These are phyloP conservation scores for Sakesphorus luctuosus DNA, from an alignment of 2,113 vertebrate species.

Conservation along the genomic window DNA sequence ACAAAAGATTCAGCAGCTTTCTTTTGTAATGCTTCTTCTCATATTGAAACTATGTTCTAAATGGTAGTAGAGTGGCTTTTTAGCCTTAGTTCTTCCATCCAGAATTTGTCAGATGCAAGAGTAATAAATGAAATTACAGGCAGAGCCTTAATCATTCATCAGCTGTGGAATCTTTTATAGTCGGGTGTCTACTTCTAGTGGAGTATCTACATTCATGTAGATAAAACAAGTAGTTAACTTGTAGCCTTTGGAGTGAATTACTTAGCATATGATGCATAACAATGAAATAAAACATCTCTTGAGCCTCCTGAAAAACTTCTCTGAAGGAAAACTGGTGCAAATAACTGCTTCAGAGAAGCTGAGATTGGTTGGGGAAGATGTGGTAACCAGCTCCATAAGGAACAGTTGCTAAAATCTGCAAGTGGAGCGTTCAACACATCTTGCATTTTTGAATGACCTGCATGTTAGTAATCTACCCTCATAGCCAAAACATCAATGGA, in stretches of 20 bases:
- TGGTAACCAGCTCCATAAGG: rapidly evolving
- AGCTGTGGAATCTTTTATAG: not conserved
- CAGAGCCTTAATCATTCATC: not conserved
- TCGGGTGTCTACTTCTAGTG: not conserved
- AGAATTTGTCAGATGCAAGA: not conserved
- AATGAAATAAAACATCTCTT: not conserved
- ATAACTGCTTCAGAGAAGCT: not conserved
- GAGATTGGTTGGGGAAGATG: not conserved
- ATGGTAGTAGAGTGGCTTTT: rapidly evolving
- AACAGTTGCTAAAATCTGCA: not conserved
- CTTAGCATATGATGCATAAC: not conserved
- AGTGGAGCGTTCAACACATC: not conserved
- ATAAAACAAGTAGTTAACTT: not conserved
- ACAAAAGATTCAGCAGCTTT: not conserved
- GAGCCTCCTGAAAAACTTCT: not conserved
- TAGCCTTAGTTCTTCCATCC: not conserved
- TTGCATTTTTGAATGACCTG: not conserved
- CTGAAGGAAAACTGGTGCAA: not conserved
- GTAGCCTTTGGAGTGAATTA: not conserved
- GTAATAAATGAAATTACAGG: not conserved
- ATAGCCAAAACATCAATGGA: rapidly evolving
- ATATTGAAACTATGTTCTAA: not conserved
- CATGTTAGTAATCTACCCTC: not conserved
- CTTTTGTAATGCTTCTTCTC: not conserved
- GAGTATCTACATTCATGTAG: rapidly evolving